These are phyloP conservation scores for Condylura cristata DNA, from an alignment of 2,113 vertebrate species.

Conservation along the genomic window DNA sequence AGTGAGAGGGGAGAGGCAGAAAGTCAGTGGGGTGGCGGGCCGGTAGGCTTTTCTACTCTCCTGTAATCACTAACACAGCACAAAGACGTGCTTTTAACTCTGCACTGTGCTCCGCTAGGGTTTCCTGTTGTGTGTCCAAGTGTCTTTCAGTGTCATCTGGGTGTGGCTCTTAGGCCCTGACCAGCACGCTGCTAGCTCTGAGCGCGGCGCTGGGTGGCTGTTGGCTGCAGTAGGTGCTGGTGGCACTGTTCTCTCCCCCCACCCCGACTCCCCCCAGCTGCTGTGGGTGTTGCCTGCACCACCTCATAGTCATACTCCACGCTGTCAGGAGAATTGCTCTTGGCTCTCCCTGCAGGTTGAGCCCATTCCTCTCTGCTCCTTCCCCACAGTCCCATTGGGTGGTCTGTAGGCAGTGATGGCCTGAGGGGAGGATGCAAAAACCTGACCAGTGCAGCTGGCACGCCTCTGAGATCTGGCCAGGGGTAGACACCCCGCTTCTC, in stretches of 20 bases:
- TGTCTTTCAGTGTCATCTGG: not conserved
- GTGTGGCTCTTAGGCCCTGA: not conserved
- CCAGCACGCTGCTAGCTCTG: not conserved
- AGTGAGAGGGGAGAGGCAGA: too few relatives aligned
- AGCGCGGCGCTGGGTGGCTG: too few relatives aligned
- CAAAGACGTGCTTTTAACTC: not conserved
- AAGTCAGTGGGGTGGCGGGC: too few relatives aligned
- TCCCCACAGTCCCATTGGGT: not conserved
- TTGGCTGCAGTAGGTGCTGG: not conserved
- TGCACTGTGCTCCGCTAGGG: not conserved
- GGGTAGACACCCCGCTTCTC: not conserved
- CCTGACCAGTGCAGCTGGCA: not conserved
- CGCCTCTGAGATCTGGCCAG: not conserved
- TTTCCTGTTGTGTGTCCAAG: not conserved
- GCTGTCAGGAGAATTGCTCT: not conserved
- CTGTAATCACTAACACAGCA: not conserved
- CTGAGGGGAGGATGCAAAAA: not conserved
- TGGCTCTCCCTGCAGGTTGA: not conserved
- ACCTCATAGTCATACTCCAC: not conserved
- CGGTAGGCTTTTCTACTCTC: not conserved
- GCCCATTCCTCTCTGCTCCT: rapidly evolving
- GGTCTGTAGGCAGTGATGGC: not conserved
- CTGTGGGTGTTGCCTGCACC: not conserved
- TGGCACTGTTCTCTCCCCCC: too few relatives aligned
- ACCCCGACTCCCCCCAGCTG: not conserved